Base-by-base conservation (phyloP, 2,888 invertebrate species). In the Thymelicus lineola region DNA sequence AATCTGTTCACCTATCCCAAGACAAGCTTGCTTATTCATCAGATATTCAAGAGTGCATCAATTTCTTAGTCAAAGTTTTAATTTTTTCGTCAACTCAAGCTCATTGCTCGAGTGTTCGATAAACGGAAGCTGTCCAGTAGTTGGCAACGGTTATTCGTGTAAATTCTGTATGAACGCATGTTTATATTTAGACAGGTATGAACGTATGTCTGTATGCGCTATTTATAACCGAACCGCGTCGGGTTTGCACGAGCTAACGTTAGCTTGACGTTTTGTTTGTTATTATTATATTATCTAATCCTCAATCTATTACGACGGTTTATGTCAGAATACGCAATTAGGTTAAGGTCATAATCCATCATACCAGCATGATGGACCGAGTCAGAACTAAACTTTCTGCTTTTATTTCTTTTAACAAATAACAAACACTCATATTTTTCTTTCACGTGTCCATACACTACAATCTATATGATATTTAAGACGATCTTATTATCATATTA, bases 171-270 rank as follows among this genome's bases (percentile, higher is more conserved):
- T 48, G 66, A 17, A 17, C 46, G 66, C 58, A 48, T 38, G 35
- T 65, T 58, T 45, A 65, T 63, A 58, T 66, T 58, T 59, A 36
- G 38, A 15, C 15, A 36, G 17, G 28, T 53, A 38, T 55, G 45
- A 45, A 66, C 50, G 66, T 59, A 36, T 66, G 60, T 66, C 66
- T 38, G 59, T 66, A 35, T 59, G 38, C 46, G 45, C 60, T 65
- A 60, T 70, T 70, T 64, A 65, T 70, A 61, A 28, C 48, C 66
- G 61, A 66, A 71, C 66, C 57, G 73, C 71, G 57, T 55, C 59
- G 73, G 73, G 71, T 65, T 28, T 66, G 74, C 72, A 73, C 45
- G n/a, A n/a, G n/a, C n/a, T n/a, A n/a, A n/a, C n/a, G 35, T 66
- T 66, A 4, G 50, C 10, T 7, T 12, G 36, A 59, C 28, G 35